Evolutionary conservation across 2,888 invertebrate species (phyloP), one percentile per base, ranked within the genome.

Genomic region (Schizaphis graminum): DNA sequence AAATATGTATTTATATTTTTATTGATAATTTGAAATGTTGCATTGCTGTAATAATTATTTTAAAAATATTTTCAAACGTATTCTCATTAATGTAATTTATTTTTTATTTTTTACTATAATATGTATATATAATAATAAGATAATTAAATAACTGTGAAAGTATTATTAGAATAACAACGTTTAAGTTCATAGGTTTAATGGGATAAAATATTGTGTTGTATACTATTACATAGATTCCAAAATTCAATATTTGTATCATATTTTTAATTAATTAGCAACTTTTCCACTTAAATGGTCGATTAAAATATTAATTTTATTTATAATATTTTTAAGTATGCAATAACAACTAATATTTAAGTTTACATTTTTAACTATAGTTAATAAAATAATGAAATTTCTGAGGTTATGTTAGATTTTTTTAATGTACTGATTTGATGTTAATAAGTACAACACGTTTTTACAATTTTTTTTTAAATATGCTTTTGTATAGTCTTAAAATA

Each of bases 21-120:
- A 0, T 26, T 16, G 26, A 28, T 91, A 53, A 77, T 47, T 77
- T 53, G 28, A 3, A 24, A 49, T 61, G 1, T 8, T 41, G 8
- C 13, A n/a, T 67, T 77, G 35, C 21, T 7, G 0, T 35, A 77
- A 77, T 77, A 35, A 35, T 35, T 77, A 35, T 77, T 77, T 77
- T 35, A 35, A 35, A 91, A 91, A 44, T 84, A 91, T 53, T 56
- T 91, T 91, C 28, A 91, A 91, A 91, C 84, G 41, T 84, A 84
- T 91, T 56, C 56, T 91, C 28, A 84, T 56, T 49, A 49, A 77
- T 49, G 21, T 90, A 26, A 67, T 49, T 11, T 16, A 26, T 90
- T 21, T 7, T 35, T 67, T 26, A n/a, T 56, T 57, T 44, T 5
- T 3, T 4, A 26, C 41, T 44, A 44, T n/a, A n/a, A n/a, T 2